phyloP scores from a whole-genome alignment of 1,140 invertebrate genomes.

The Drosophila willistoni region DNA sequence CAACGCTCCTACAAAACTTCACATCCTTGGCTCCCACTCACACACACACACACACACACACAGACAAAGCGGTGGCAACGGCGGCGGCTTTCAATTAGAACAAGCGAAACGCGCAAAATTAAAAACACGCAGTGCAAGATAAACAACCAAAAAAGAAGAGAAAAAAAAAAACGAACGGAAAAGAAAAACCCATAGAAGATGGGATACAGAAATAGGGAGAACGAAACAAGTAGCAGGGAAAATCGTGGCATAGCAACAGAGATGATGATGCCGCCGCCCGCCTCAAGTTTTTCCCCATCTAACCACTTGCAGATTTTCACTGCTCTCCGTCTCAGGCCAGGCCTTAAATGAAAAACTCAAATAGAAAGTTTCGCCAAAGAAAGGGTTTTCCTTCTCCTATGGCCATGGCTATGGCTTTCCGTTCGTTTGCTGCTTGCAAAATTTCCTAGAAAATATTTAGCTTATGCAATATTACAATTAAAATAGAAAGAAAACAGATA shows the following conservation, averaged over 20 bases:
- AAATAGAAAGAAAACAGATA: background rate
- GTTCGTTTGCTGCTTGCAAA: constrained; percentile 3
- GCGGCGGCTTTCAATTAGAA: constrained; percentile 77
- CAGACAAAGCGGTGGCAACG: constrained; percentile 67
- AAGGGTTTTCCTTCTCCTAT: constrained; percentile 7
- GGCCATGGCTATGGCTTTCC: background rate
- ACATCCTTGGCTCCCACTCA: background rate
- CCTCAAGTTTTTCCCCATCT: background rate
- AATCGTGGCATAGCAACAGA: constrained; percentile 9
- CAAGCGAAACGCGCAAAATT: constrained; percentile 80
- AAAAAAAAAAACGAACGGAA: background rate
- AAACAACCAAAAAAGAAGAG: constrained; percentile 49
- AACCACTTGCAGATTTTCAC: constrained; percentile 7
- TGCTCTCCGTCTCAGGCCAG: constrained; percentile 12
- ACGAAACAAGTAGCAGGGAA: background rate
- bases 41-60: constrained; percentile 37
- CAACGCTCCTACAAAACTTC: constrained; percentile 14
- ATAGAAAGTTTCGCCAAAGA: constrained; percentile 53
- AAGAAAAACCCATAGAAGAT: background rate
- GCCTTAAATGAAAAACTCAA: constrained; percentile 74
- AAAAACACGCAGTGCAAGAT: constrained; percentile 80
- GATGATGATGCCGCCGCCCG: background rate
- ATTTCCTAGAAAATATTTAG: constrained; percentile 9
- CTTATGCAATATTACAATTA: constrained; percentile 10
- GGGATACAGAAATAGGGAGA: too few species aligned